phyloP scores from a whole-genome alignment of 2,888 invertebrate genomes.

The Punctoribates punctum region DNA sequence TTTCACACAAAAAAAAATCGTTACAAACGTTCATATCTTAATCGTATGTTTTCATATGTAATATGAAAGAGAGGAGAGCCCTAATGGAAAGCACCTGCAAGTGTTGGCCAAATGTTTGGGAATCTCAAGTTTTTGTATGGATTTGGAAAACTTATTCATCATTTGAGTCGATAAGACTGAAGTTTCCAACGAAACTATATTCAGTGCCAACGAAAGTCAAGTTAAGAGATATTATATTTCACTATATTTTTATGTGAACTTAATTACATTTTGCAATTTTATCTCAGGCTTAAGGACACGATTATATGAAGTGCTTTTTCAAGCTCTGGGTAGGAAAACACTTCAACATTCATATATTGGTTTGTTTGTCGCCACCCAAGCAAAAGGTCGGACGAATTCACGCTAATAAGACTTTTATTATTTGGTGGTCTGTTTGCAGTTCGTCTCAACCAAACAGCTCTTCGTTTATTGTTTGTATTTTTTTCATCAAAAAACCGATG shows the following conservation, averaged over 20 bases:
- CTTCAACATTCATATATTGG: background rate
- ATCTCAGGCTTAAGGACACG: background rate
- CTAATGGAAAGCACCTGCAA: no score
- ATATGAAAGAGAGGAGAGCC: no score
- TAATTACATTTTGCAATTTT: background rate
- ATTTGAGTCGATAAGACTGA: no score
- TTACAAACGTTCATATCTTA: no score
- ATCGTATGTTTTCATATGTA: no score
- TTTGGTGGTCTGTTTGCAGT: background rate
- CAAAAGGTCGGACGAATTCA: background rate
- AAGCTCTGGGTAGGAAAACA: background rate
- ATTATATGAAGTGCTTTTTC: background rate
- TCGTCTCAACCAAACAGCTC: background rate
- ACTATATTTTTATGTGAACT: background rate
- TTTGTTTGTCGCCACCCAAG: conserved; percentile 16
- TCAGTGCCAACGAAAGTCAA: background rate
- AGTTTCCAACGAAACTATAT: background rate
- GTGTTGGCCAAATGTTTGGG: no score
- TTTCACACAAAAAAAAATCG: no score
- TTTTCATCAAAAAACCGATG: background rate
- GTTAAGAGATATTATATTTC: background rate
- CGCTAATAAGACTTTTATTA: background rate
- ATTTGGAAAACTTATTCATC: no score
- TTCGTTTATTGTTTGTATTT: background rate
- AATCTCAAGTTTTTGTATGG: no score